A percentile compares a stretch with the other conserved stretches of the same genome.
Evolutionary conservation across 1,140 invertebrate species (phyloP).

Genomic region (Magallana gigas): DNA sequence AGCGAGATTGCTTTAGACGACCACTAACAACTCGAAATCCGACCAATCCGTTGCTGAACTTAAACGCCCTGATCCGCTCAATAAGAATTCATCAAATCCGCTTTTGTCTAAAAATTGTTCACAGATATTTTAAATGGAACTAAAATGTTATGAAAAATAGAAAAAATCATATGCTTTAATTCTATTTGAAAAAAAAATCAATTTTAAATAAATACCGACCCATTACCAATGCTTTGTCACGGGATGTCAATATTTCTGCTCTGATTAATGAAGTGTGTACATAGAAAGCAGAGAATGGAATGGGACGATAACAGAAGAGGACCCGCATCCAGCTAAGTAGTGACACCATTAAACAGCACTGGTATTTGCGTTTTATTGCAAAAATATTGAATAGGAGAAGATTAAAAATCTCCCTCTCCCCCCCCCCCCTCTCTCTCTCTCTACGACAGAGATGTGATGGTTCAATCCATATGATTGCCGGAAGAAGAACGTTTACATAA

Average conservation of each 20-base stretch:
- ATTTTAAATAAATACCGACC: too few species aligned
- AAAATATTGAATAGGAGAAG: not conserved
- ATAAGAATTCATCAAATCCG: not conserved
- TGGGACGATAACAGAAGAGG: too few species aligned
- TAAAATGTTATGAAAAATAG: not conserved
- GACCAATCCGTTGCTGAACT: not conserved
- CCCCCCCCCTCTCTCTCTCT: not conserved
- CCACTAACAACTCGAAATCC: not conserved
- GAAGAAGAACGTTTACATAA: not conserved
- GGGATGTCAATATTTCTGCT: too few species aligned
- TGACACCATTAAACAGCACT: not conserved
- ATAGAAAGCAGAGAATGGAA: too few species aligned
- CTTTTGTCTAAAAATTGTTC: not conserved
- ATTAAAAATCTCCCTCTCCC: not conserved
- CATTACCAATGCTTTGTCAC: too few species aligned
- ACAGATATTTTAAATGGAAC: not conserved
- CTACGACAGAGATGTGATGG: not conserved
- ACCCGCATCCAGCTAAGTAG: not conserved
- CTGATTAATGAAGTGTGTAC: too few species aligned
- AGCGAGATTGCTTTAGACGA: not conserved
- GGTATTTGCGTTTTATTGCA: constrained; percentile 13
- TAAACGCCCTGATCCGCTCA: not conserved
- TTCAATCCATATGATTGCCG: not conserved
- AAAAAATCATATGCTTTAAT: too few species aligned
- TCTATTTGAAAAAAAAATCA: too few species aligned